Percentiles rank a stretch among this genome's conserved stretches.
These are phyloP conservation scores for Conus canariensis DNA, from an alignment of 2,888 invertebrate species.

Conservation along the genomic window DNA sequence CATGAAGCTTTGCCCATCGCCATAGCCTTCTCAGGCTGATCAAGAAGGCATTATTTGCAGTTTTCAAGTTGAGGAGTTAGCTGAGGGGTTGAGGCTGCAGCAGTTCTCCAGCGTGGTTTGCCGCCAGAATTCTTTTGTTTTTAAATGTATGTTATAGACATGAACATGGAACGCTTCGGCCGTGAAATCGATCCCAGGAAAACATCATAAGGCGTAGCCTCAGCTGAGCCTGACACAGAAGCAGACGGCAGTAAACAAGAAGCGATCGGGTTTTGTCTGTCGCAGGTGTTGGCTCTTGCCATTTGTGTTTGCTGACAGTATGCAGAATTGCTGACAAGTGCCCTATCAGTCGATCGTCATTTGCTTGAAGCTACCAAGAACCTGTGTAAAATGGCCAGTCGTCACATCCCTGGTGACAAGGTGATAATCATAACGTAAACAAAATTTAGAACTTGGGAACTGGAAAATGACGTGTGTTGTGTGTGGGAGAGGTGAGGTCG, in stretches of 20 bases:
- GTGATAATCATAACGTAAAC: slow-evolving; percentile 34
- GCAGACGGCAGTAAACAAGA: slow-evolving; percentile 33
- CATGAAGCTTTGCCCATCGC: slow-evolving; percentile 51
- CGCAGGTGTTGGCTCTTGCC: slow-evolving; percentile 27
- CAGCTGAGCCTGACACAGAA: slow-evolving; percentile 25
- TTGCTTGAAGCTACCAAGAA: background rate
- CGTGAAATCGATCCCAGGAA: slow-evolving; percentile 25
- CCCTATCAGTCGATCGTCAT: background rate
- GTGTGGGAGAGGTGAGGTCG: background rate
- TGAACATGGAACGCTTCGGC: slow-evolving; percentile 16
- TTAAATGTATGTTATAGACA: background rate
- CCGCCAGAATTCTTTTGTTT: background rate
- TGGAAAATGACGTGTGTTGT: background rate
- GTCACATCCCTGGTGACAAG: slow-evolving; percentile 56
- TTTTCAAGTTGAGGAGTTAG: slow-evolving; percentile 26
- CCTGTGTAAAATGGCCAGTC: slow-evolving; percentile 51
- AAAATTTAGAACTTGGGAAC: background rate
- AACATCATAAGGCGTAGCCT: slow-evolving; percentile 40
- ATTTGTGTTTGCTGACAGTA: slow-evolving; percentile 33
- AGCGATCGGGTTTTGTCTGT: slow-evolving; percentile 29
- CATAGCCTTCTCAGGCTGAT: slow-evolving; percentile 44
- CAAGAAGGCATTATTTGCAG: slow-evolving; percentile 20
- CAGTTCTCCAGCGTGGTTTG: background rate
- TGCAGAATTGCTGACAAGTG: slow-evolving; percentile 39
- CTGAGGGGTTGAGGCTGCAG: background rate